Evolutionary conservation across 2,888 invertebrate species (phyloP).

Genomic region (Sphaerophoria rueppellii): DNA sequence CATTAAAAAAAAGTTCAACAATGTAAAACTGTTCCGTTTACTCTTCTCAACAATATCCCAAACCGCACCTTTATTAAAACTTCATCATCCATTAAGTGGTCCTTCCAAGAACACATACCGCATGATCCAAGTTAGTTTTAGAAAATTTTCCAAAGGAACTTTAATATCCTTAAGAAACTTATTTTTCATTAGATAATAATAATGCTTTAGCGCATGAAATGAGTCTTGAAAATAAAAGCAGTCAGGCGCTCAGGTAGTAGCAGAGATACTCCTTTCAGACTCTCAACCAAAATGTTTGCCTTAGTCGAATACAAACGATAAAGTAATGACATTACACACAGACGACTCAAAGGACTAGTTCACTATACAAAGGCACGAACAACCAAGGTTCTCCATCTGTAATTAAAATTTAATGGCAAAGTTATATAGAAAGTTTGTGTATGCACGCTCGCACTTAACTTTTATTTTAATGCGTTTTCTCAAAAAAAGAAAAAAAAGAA

Average conservation of each 20-base stretch:
- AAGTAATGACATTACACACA: constrained; percentile 27
- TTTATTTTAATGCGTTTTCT: constrained; percentile 44
- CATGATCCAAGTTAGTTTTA: not conserved
- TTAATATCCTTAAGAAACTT: constrained; percentile 37
- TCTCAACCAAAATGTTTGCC: not conserved
- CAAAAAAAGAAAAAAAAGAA: too few relatives aligned
- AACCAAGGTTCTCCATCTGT: constrained; percentile 47
- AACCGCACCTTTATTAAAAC: not conserved
- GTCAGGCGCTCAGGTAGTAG: not conserved
- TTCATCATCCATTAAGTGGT: not conserved
- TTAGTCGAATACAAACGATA: constrained; percentile 1
- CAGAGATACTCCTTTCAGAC: too few relatives aligned
- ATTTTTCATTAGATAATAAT: constrained; percentile 29
- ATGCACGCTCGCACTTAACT: constrained; percentile 55
- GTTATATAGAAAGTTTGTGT: constrained; percentile 44
- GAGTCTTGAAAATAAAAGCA: not conserved
- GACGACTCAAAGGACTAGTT: constrained; percentile 4
- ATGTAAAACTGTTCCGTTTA: not conserved
- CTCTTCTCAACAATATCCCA: not conserved
- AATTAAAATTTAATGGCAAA: constrained; percentile 72
- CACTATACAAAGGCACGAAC: constrained; percentile 31
- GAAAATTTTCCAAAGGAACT: constrained; percentile 28
- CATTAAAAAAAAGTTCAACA: not conserved
- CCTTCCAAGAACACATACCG: not conserved
- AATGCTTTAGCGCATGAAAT: constrained; percentile 13